These are phyloP conservation scores for Netelia melanura DNA, from an alignment of 2,888 invertebrate genomes.

Conservation along the genomic window DNA sequence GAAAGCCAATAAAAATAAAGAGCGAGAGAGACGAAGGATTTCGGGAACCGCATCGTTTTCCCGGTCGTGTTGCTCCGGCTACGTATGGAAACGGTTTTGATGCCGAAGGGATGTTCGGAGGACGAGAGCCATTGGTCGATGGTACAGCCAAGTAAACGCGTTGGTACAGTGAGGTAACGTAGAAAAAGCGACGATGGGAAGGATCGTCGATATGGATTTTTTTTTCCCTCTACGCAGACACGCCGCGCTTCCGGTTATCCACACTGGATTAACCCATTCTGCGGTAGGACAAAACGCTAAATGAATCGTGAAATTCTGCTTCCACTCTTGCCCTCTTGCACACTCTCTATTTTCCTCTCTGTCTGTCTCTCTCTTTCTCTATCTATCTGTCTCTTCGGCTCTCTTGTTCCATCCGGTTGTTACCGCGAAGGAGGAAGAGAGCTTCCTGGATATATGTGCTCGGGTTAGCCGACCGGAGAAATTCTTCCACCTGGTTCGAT, in stretches of 20 bases:
- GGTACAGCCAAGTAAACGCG: conserved; percentile 60
- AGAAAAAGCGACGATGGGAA: conserved; percentile 40
- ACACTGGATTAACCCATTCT: conserved; percentile 77
- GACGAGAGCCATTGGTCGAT: conserved; percentile 47
- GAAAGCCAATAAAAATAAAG: conserved; percentile 69
- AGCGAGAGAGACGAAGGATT: conserved; percentile 34
- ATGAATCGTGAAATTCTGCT: conserved; percentile 80
- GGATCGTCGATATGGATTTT: conserved; percentile 29
- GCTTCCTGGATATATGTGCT: conserved; percentile 25
- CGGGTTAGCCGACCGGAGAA: conserved; percentile 10
- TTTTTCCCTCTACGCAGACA: conserved; percentile 64
- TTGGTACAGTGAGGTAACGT: conserved; percentile 58
- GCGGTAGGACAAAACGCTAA: conserved; percentile 76
- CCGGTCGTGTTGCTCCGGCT: conserved; percentile 15
- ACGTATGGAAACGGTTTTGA: conserved; percentile 46
- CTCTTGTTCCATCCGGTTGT: conserved; percentile 30
- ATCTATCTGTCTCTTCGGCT: neutral
- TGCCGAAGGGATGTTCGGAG: conserved; percentile 20
- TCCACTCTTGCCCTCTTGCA: conserved; percentile 15
- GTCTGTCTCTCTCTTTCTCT: neutral
- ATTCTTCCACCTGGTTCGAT: conserved; percentile 42
- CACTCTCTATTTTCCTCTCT: conserved; percentile 9
- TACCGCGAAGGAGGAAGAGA: conserved; percentile 24
- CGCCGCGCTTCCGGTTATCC: conserved; percentile 75
- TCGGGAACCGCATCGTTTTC: conserved; percentile 63